phyloP scores from a whole-genome alignment of 2,113 vertebrate genomes.

The Ciconia boyciana region DNA sequence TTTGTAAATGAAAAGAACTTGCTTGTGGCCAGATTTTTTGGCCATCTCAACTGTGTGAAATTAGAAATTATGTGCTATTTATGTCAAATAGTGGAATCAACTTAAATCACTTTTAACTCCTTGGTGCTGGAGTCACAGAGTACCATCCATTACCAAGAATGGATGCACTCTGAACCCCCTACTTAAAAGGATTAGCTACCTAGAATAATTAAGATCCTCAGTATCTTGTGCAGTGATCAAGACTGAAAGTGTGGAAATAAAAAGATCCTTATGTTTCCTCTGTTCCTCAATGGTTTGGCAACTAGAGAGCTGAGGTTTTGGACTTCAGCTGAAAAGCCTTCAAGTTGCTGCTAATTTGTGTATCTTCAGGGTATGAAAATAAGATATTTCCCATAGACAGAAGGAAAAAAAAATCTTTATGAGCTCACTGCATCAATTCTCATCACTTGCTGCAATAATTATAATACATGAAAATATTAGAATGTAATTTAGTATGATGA shows the following conservation, averaged over 20 bases:
- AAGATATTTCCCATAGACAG: neutral
- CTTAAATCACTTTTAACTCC: slow-evolving; percentile 2
- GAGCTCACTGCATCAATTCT: neutral
- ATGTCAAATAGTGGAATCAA: neutral
- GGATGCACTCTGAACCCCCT: neutral
- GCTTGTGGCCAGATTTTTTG: neutral
- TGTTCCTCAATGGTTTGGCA: neutral
- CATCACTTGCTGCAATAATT: neutral
- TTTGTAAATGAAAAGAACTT: neutral
- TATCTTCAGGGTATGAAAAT: neutral
- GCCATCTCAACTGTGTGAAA: neutral
- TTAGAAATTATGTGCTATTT: neutral
- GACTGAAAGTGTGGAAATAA: neutral
- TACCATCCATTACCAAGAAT: neutral
- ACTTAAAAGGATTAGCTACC: neutral
- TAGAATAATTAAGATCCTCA: neutral
- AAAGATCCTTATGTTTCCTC: neutral
- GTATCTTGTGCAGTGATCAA: neutral
- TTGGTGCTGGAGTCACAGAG: neutral
- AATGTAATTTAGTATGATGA: neutral
- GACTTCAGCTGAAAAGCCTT: neutral
- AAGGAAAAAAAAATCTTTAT: neutral
- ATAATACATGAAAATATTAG: neutral
- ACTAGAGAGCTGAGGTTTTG: neutral
- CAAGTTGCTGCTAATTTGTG: neutral